These are phyloP conservation scores for Pseudochirops corinnae DNA, from an alignment of 2,797 vertebrate species.

Conservation along the genomic window DNA sequence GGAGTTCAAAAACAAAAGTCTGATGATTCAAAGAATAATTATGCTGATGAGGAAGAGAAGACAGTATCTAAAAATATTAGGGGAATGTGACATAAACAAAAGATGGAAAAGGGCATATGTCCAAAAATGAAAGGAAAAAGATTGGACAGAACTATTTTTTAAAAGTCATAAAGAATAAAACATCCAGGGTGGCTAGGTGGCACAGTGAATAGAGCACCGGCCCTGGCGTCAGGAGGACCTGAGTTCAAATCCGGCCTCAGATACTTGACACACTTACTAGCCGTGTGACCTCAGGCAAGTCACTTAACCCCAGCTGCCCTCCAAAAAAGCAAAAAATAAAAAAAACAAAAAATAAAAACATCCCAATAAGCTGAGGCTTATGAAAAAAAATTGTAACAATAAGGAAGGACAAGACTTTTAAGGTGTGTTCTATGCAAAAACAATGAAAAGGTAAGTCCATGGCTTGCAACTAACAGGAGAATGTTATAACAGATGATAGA, in stretches of 20 bases:
- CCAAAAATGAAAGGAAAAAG: neutral
- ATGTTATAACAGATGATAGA: too few relatives aligned
- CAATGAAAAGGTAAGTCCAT: neutral
- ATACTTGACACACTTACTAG: too few relatives aligned
- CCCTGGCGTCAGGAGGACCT: too few relatives aligned
- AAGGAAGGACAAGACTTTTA: neutral
- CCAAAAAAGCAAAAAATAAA: too few relatives aligned
- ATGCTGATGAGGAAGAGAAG: neutral
- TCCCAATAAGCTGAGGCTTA: neutral
- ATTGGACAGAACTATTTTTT: neutral
- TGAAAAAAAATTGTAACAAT: neutral
- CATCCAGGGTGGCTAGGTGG: neutral
- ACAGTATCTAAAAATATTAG: neutral
- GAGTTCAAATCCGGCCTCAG: too few relatives aligned
- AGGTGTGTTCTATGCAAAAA: too few relatives aligned
- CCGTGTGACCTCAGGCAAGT: too few relatives aligned
- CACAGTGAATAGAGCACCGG: too few relatives aligned
- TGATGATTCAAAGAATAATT: neutral
- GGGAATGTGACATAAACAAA: neutral
- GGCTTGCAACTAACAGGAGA: too few relatives aligned
- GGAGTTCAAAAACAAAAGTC: neutral
- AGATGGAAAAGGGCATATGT: neutral
- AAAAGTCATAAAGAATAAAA: neutral
- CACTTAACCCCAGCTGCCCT: too few relatives aligned
- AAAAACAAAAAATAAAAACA: too few relatives aligned